phyloP scores from a whole-genome alignment of 2,888 invertebrate species.

The Carabus problematicus region DNA sequence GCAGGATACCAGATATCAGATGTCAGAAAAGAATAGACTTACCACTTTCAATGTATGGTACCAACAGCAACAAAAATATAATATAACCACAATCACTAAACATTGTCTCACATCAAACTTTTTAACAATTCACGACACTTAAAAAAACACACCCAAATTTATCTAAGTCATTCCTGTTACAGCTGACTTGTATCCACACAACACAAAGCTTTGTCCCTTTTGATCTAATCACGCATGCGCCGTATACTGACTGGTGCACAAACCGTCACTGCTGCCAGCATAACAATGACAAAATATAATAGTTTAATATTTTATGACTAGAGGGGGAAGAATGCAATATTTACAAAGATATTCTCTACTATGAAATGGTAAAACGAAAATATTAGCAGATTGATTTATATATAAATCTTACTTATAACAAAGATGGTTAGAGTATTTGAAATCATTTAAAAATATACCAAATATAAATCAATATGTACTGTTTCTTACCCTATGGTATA shows the following conservation, averaged over 20 bases:
- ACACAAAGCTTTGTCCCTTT: slow-evolving; percentile 67
- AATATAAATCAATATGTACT: no score
- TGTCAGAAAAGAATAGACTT: slow-evolving; percentile 56
- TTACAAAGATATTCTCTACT: no score
- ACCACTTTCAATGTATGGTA: slow-evolving; percentile 77
- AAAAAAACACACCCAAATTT: slow-evolving; percentile 52
- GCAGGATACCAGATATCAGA: slow-evolving; percentile 23
- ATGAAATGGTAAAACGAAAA: no score
- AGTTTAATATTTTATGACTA: background rate
- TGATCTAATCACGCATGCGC: slow-evolving; percentile 64
- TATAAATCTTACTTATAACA: no score
- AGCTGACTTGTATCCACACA: slow-evolving; percentile 66
- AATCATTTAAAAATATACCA: no score
- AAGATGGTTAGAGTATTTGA: no score
- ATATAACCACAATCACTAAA: slow-evolving; percentile 72
- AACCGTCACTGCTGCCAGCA: background rate
- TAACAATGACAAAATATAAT: background rate
- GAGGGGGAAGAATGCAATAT: no score
- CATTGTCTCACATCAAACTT: slow-evolving; percentile 61
- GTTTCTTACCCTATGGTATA: no score
- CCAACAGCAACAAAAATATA: slow-evolving; percentile 72
- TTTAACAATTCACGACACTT: slow-evolving; percentile 48
- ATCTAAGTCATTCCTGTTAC: slow-evolving; percentile 65
- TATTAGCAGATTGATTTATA: no score
- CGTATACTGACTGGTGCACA: slow-evolving; percentile 27